Percentiles rank a stretch among this genome's conserved stretches.
These are phyloP conservation scores for Strix aluco DNA, from an alignment of 2,113 vertebrate genomes.

Conservation along the genomic window DNA sequence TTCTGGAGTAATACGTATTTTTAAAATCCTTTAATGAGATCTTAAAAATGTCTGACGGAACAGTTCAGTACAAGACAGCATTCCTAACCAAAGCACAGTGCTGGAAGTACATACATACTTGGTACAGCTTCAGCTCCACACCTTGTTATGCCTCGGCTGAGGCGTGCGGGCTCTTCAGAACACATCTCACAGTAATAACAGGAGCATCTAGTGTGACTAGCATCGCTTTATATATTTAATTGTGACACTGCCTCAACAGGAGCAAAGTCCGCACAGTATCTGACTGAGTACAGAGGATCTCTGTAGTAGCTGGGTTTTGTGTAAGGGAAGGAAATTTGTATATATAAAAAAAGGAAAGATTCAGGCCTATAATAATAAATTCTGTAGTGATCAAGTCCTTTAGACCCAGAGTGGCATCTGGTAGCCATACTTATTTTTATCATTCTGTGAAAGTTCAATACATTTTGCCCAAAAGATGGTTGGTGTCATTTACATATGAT, in stretches of 20 bases:
- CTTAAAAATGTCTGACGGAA: not conserved
- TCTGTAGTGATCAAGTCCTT: not conserved
- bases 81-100: not conserved
- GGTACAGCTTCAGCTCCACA: not conserved
- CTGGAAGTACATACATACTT: not conserved
- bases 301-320: not conserved
- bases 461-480: not conserved
- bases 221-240: not conserved
- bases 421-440: not conserved
- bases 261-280: not conserved
- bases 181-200: not conserved
- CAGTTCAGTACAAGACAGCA: not conserved
- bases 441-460: not conserved
- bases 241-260: not conserved
- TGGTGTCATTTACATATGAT: not conserved
- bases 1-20: not conserved
- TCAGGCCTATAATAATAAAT: not conserved
- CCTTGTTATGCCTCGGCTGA: not conserved
- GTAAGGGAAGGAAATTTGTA: not conserved
- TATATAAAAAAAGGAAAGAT: not conserved
- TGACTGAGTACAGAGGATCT: not conserved
- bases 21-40: conserved; percentile 10
- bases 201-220: not conserved
- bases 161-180: not conserved
- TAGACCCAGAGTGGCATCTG: not conserved